Percentiles rank a stretch among this genome's conserved stretches.
These are phyloP conservation scores for Eclectus roratus DNA, from an alignment of 2,113 vertebrate species.

Conservation along the genomic window DNA sequence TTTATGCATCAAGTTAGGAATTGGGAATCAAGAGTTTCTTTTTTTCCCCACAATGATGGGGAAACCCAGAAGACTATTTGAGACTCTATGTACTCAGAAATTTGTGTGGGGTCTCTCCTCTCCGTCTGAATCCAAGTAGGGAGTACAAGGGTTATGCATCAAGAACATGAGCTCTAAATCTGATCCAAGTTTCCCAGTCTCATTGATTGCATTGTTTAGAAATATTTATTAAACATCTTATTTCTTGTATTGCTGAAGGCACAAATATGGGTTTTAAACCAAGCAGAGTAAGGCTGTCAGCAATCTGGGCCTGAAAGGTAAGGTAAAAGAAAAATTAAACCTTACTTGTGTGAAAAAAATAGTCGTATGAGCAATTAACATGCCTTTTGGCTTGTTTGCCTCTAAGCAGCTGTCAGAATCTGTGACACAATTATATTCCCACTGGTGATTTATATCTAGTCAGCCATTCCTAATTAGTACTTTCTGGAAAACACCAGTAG, in stretches of 20 bases:
- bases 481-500: background rate
- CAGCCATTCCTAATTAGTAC: background rate
- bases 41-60: background rate
- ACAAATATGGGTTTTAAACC: background rate
- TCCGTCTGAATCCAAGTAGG: background rate
- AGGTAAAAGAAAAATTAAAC: background rate
- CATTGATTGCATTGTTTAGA: background rate
- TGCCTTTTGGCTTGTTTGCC: background rate
- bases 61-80: background rate
- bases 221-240: background rate
- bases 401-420: background rate
- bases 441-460: background rate
- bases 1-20: background rate
- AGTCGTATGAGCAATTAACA: background rate
- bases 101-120: background rate
- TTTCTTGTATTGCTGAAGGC: background rate
- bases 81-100: background rate
- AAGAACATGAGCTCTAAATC: background rate
- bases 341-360: background rate
- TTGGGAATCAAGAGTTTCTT: background rate
- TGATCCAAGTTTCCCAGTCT: background rate
- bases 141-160: background rate
- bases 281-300: background rate
- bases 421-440: background rate
- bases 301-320: background rate